Percentiles rank a stretch among this genome's conserved stretches.
Conservation (phyloP, 2,888 invertebrate genomes). For the Catocala sponsa region DNA sequence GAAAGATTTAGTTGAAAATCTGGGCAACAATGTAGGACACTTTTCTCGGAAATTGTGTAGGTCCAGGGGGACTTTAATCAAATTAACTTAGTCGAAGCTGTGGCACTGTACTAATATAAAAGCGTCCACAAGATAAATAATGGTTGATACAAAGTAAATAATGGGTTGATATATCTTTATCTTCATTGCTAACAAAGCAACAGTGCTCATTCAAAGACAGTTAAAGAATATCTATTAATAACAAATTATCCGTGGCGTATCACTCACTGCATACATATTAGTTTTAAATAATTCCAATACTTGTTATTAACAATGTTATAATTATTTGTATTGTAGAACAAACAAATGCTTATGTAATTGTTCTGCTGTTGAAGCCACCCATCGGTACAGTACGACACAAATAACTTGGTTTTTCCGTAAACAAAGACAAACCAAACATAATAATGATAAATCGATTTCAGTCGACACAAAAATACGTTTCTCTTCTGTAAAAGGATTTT, state of each 20-base stretch:
- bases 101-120: conserved; percentile 10
- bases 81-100: conserved; percentile 9
- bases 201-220: conserved; percentile 10
- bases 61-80: conserved; percentile 16
- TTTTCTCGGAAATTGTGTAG: conserved; percentile 8
- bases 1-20: conserved; percentile 7
- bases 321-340: too few relatives aligned
- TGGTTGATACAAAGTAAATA: conserved; percentile 13
- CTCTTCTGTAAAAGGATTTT: conserved; percentile 9
- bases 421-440: conserved; percentile 12
- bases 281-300: conserved; percentile 9
- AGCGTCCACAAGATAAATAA: conserved; percentile 3
- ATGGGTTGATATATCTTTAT: conserved; percentile 14
- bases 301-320: too few relatives aligned
- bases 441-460: conserved; percentile 15
- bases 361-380: too few relatives aligned
- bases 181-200: conserved; percentile 16
- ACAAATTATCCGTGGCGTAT: conserved; percentile 25
- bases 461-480: conserved; percentile 9
- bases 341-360: too few relatives aligned
- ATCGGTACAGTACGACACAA: neutral
- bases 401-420: conserved; percentile 4
- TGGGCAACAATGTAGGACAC: conserved; percentile 3
- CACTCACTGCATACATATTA: conserved; percentile 30
- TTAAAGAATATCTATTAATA: conserved; percentile 30